phyloP scores from a whole-genome alignment of 1,140 invertebrate species.

The Pseudomyrmex cubaensis region DNA sequence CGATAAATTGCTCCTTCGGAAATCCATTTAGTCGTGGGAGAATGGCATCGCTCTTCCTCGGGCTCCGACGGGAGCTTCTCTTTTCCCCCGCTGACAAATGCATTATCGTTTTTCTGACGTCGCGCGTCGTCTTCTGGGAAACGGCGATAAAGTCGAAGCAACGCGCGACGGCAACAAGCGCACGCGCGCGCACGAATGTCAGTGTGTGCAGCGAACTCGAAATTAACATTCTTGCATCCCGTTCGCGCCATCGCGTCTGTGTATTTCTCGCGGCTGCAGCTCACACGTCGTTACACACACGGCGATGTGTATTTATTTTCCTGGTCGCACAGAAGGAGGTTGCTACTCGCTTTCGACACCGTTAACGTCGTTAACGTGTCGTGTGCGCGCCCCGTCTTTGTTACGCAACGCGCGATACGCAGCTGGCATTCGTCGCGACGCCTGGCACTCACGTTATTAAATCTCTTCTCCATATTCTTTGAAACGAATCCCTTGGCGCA shows the following conservation, averaged over 20 bases:
- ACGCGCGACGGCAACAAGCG: not conserved
- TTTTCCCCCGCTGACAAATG: conserved; percentile 20
- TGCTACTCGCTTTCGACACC: conserved; percentile 1
- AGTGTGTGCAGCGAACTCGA: conserved; percentile 14
- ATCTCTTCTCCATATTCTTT: not conserved
- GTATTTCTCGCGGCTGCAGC: not conserved
- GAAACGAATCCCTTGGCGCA: not conserved
- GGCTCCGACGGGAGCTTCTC: not conserved
- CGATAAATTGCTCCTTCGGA: conserved; percentile 57
- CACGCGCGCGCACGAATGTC: not conserved
- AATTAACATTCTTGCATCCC: conserved; percentile 22
- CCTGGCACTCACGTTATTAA: conserved; percentile 13
- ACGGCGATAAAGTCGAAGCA: conserved; percentile 28
- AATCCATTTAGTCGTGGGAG: conserved; percentile 57
- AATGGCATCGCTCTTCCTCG: conserved; percentile 13
- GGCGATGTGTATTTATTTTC: conserved; percentile 4
- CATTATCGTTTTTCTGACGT: conserved; percentile 50
- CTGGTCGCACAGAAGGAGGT: not conserved
- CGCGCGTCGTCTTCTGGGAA: conserved; percentile 31
- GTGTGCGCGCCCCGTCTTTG: conserved; percentile 1
- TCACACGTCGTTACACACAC: too few species aligned
- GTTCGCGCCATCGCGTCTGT: not conserved
- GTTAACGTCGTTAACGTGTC: conserved; percentile 13
- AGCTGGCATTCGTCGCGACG: not conserved
- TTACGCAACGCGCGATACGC: conserved; percentile 17